Evolutionary conservation across 37 sponge, comb jelly and placozoan species (phyloP).

Genomic region (Theonella swinhoei): DNA sequence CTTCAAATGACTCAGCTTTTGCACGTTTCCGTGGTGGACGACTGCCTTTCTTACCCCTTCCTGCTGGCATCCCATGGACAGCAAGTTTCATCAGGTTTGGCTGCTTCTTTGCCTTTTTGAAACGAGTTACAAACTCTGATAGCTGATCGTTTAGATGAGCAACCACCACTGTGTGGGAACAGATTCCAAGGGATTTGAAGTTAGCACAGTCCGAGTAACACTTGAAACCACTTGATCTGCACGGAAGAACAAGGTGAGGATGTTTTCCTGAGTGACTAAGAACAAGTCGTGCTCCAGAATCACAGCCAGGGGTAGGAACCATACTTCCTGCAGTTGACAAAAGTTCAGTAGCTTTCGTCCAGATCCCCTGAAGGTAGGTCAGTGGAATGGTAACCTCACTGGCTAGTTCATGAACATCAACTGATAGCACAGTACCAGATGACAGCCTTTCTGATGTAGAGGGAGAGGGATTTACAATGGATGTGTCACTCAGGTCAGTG

Average conservation of each 20-base stretch:
- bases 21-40: background rate
- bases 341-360: constrained; percentile 52
- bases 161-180: constrained; percentile 28
- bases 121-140: background rate
- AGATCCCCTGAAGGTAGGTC: constrained; percentile 47
- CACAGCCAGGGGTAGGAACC: constrained; percentile 38
- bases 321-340: constrained; percentile 30
- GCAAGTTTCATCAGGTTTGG: constrained; percentile 33
- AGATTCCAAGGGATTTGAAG: constrained; percentile 36
- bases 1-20: background rate
- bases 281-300: constrained; percentile 29
- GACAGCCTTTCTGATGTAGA: background rate
- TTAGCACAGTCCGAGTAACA: constrained; percentile 42
- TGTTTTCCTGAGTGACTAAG: constrained; percentile 33
- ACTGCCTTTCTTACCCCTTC: constrained; percentile 40
- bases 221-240: constrained; percentile 16
- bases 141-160: constrained; percentile 15
- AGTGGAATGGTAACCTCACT: constrained; percentile 4
- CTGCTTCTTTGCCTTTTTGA: constrained; percentile 14
- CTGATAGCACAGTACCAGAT: constrained; percentile 21
- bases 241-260: constrained; percentile 44
- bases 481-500: background rate
- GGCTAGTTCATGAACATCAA: constrained; percentile 6
- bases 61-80: constrained; percentile 29
- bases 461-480: background rate